These are phyloP conservation scores for Bambusicola thoracicus DNA, from an alignment of 2,113 vertebrate genomes.

Conservation along the genomic window DNA sequence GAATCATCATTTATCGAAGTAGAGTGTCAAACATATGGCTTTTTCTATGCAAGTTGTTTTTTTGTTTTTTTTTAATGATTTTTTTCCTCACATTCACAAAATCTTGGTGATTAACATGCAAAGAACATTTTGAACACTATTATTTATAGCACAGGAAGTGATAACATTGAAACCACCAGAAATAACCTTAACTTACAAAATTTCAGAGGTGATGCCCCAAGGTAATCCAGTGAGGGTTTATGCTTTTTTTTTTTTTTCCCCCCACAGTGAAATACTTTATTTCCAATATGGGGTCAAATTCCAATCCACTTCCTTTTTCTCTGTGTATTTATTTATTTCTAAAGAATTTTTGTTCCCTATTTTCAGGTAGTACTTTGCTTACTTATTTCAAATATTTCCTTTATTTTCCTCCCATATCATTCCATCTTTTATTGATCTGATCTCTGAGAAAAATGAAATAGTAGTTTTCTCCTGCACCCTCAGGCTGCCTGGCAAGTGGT, in stretches of 20 bases:
- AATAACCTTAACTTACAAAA: background rate
- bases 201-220: background rate
- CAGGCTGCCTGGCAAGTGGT: background rate
- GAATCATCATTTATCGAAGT: background rate
- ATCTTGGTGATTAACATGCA: background rate
- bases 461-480: background rate
- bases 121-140: background rate
- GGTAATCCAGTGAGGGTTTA: background rate
- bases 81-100: background rate
- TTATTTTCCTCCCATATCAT: background rate
- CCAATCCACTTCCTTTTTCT: background rate
- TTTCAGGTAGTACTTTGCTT: background rate
- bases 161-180: background rate
- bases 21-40: background rate
- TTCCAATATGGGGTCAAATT: background rate
- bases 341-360: background rate
- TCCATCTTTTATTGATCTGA: background rate
- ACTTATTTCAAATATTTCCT: background rate
- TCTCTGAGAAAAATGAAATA: background rate
- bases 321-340: background rate
- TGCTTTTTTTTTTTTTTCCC: background rate
- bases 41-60: background rate
- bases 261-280: background rate
- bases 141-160: background rate
- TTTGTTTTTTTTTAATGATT: background rate